Percentiles rank a stretch among this genome's conserved stretches.
Conservation (phyloP, 30 jellyfish, hydroid and myxozoan genomes). For the Nemopilema nomurai region DNA sequence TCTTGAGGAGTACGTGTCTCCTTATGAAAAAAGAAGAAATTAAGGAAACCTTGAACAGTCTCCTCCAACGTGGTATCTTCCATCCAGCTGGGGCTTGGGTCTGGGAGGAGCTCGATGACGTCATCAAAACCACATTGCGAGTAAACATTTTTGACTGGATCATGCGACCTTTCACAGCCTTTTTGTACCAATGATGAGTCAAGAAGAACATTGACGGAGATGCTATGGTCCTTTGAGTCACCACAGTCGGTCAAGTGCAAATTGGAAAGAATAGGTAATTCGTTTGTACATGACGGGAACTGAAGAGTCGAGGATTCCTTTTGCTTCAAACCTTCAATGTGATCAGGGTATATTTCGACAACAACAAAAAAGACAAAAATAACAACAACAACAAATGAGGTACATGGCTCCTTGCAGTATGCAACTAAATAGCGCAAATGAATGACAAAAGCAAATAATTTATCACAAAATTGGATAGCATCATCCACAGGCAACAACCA, state of each 20-base stretch:
- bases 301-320: constrained; percentile 9
- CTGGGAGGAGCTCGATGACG: constrained; percentile 60
- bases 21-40: too few relatives aligned
- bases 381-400: too few relatives aligned
- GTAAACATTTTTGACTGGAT: constrained; percentile 18
- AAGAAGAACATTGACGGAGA: constrained; percentile 48
- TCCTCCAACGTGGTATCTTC: constrained; percentile 53
- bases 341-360: too few relatives aligned
- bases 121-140: constrained; percentile 58
- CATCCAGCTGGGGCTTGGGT: constrained; percentile 49
- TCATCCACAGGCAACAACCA: too few relatives aligned
- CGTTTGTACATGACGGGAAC: constrained; percentile 65
- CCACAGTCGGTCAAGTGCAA: constrained; percentile 36
- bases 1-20: background rate
- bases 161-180: constrained; percentile 77
- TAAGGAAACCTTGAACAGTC: constrained; percentile 59
- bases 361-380: too few relatives aligned
- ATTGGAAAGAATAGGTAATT: constrained; percentile 34
- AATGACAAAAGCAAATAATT: too few relatives aligned
- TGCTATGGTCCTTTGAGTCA: constrained; percentile 48
- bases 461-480: too few relatives aligned
- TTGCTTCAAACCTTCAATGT: constrained; percentile 2
- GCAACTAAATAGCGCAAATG: too few relatives aligned
- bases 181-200: constrained; percentile 69
- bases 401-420: too few relatives aligned